These are phyloP conservation scores for Callithrix jacchus DNA, from an alignment of 2,113 vertebrate genomes.

Conservation along the genomic window DNA sequence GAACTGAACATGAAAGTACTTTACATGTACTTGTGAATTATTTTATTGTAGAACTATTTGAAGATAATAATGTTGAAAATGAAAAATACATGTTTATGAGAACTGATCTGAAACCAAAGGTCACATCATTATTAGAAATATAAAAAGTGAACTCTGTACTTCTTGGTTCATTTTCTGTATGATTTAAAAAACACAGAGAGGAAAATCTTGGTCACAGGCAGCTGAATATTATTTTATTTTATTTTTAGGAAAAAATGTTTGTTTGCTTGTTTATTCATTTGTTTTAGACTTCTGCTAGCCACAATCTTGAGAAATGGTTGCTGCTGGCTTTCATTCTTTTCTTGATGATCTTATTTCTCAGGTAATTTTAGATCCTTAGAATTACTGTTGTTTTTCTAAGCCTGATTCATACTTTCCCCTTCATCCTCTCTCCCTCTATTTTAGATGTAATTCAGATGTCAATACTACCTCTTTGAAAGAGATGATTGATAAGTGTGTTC, in stretches of 20 bases:
- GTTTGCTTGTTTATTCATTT: neutral
- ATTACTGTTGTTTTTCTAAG: neutral
- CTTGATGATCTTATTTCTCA: neutral
- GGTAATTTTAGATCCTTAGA: neutral
- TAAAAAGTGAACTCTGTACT: neutral
- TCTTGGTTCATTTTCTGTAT: neutral
- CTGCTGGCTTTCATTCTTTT: neutral
- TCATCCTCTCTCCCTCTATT: neutral
- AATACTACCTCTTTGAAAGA: neutral
- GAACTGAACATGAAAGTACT: neutral
- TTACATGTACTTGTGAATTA: neutral
- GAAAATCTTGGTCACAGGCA: neutral
- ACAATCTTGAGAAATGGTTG: neutral
- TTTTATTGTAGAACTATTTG: neutral
- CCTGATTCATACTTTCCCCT: neutral
- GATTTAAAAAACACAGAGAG: neutral
- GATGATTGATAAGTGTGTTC: neutral
- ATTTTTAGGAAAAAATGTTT: neutral
- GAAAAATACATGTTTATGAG: neutral
- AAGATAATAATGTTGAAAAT: neutral
- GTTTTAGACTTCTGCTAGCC: neutral
- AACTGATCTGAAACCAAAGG: neutral
- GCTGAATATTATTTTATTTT: neutral
- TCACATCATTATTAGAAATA: neutral
- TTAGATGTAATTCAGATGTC: constrained; percentile 35